Evolutionary conservation across 2,888 invertebrate species (phyloP).

Genomic region (Cheilosia variabilis): DNA sequence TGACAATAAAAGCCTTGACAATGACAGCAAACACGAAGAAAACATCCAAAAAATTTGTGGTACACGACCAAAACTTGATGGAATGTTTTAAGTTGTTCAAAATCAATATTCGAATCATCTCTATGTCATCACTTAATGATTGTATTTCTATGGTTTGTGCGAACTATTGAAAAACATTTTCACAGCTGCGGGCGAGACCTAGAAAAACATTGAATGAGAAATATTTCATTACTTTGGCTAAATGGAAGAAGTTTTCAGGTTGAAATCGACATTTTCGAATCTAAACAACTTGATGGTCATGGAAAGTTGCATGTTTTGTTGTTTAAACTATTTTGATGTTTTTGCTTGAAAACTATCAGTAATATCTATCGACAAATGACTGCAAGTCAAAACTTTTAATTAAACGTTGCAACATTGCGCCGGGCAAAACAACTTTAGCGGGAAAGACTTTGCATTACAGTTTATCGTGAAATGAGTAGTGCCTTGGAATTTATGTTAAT

Average conservation of each 20-base stretch:
- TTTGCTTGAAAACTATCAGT: background rate
- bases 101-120: constrained; percentile 13
- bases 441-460: background rate
- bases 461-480: background rate
- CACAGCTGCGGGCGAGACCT: background rate
- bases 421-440: background rate
- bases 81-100: constrained; percentile 1
- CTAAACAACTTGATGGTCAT: constrained; percentile 9
- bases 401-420: background rate
- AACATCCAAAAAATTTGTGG: background rate
- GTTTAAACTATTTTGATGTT: background rate
- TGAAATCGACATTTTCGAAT: background rate
- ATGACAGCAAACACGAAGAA: background rate
- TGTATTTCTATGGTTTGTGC: constrained; percentile 3
- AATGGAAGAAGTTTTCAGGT: constrained; percentile 17
- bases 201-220: background rate
- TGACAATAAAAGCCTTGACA: constrained; percentile 29
- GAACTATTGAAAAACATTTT: constrained; percentile 16
- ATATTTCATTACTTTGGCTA: constrained; percentile 9
- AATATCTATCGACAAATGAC: constrained; percentile 12
- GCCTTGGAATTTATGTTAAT: background rate
- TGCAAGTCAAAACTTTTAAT: constrained; percentile 19
- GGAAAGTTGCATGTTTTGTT: constrained; percentile 16
- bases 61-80: background rate
- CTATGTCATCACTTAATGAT: background rate